phyloP scores from a whole-genome alignment of 2,797 vertebrate genomes.

The Chelon auratus region DNA sequence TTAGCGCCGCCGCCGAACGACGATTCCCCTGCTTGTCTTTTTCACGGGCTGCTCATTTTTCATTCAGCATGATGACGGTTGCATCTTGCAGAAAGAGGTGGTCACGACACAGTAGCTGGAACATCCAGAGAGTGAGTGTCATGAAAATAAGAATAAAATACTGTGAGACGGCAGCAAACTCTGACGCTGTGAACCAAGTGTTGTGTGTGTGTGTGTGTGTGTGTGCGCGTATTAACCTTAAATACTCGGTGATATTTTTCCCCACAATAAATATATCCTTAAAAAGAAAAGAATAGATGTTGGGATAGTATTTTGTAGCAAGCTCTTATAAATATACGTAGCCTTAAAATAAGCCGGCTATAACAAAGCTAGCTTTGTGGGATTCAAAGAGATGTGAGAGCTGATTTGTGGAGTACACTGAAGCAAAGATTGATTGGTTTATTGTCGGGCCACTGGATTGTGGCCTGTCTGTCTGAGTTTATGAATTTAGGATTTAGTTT shows the following conservation, averaged over 20 bases:
- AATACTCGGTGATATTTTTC: neutral
- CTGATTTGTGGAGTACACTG: neutral
- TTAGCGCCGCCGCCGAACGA: neutral
- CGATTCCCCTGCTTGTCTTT: neutral
- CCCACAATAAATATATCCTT: neutral
- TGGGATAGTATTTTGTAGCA: slow-evolving; percentile 1
- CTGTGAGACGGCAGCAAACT: neutral
- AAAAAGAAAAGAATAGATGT: neutral
- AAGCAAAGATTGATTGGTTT: slow-evolving; percentile 21
- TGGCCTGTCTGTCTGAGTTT: neutral
- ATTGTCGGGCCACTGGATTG: slow-evolving; percentile 18
- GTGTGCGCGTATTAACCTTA: neutral
- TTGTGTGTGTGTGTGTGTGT: neutral
- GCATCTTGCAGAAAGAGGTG: no score
- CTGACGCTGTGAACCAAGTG: neutral
- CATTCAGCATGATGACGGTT: neutral
- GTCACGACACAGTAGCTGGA: neutral
- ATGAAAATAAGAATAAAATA: neutral
- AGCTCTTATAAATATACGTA: neutral
- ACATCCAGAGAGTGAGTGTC: neutral
- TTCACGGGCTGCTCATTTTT: neutral
- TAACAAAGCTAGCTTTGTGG: neutral
- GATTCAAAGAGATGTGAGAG: neutral
- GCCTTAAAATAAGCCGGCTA: slow-evolving; percentile 38
- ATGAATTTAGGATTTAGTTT: slow-evolving; percentile 21